A percentile compares a stretch with the other conserved stretches of the same genome.
Evolutionary conservation across 2,113 vertebrate genomes (phyloP).

Genomic region (Aegithalos caudatus): DNA sequence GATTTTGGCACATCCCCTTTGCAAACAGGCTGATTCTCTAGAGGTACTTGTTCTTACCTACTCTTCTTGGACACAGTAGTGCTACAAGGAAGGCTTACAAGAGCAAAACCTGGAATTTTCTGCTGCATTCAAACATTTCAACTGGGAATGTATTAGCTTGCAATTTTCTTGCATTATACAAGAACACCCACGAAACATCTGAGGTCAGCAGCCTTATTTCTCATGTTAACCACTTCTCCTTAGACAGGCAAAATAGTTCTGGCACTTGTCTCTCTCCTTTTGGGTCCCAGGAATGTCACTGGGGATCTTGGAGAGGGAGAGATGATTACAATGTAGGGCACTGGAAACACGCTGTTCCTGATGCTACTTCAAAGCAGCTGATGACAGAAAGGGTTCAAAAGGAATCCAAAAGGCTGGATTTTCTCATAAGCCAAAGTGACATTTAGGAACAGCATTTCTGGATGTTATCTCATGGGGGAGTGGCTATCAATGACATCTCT

Average conservation of each 20-base stretch:
- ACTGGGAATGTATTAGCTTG: background rate
- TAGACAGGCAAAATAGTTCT: background rate
- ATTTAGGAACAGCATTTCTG: background rate
- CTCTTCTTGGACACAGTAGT: background rate
- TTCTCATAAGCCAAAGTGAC: background rate
- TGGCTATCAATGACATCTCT: background rate
- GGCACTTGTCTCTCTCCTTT: background rate
- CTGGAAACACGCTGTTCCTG: background rate
- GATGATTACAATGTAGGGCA: background rate
- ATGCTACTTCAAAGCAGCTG: background rate
- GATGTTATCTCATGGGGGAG: background rate
- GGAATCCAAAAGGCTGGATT: background rate
- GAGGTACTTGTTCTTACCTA: background rate
- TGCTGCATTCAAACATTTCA: background rate
- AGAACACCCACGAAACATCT: background rate
- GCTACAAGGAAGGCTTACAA: background rate
- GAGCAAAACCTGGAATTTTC: background rate
- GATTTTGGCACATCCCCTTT: background rate
- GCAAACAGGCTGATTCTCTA: background rate
- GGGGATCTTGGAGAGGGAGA: background rate
- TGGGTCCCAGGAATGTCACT: background rate
- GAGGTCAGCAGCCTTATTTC: constrained; percentile 2
- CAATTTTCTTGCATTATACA: background rate
- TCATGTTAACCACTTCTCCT: background rate
- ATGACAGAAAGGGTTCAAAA: background rate